Evolutionary conservation across 2,888 invertebrate species (phyloP).

Genomic region (Metallyticus violacea): DNA sequence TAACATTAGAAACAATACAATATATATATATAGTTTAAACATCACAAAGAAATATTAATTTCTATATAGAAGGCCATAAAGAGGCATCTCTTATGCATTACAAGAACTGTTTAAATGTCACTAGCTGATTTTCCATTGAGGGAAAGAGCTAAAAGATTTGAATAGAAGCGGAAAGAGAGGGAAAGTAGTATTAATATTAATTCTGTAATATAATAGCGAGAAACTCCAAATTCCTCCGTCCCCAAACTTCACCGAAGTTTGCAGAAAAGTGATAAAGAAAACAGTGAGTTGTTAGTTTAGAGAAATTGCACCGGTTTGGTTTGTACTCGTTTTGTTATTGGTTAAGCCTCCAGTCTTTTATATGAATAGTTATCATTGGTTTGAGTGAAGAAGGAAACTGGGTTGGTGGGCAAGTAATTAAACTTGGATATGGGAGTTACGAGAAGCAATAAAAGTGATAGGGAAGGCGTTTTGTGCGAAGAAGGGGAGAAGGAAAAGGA

Average conservation of each 20-base stretch:
- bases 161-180: not conserved
- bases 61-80: too few relatives aligned
- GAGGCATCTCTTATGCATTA: not conserved
- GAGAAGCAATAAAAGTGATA: not conserved
- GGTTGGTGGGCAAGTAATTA: not conserved
- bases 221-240: conserved; percentile 7
- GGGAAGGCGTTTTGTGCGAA: not conserved
- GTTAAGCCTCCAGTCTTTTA: not conserved
- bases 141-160: not conserved
- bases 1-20: too few relatives aligned
- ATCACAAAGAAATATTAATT: too few relatives aligned
- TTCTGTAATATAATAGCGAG: not conserved
- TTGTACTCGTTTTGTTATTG: not conserved
- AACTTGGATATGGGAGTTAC: not conserved
- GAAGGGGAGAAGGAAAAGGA: not conserved
- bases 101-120: not conserved
- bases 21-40: too few relatives aligned
- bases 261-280: conserved; percentile 18
- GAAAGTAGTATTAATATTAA: conserved; percentile 9
- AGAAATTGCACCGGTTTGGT: conserved; percentile 3
- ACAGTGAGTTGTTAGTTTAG: conserved; percentile 22
- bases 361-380: not conserved
- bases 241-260: conserved; percentile 10
- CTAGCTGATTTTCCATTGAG: not conserved
- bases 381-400: too few relatives aligned